These are phyloP conservation scores for Dolichomitus sp. DNA, from an alignment of 2,888 invertebrate species.

Conservation along the genomic window DNA sequence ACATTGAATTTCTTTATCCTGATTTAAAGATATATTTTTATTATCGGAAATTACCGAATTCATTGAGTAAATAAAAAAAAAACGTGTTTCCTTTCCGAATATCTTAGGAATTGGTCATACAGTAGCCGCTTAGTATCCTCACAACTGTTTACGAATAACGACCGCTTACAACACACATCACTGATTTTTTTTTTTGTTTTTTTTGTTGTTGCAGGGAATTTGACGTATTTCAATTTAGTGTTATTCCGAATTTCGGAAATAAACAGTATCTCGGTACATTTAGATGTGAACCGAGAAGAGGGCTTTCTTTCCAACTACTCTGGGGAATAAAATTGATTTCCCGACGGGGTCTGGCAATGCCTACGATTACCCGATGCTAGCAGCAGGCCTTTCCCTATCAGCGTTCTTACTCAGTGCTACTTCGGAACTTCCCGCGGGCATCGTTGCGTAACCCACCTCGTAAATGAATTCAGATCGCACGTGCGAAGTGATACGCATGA, in stretches of 20 bases:
- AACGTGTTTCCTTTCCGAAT: too few species aligned
- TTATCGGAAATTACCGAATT: too few species aligned
- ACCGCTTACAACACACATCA: too few species aligned
- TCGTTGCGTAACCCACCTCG: constrained; percentile 21
- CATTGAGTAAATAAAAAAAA: too few species aligned
- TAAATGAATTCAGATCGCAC: constrained; percentile 36
- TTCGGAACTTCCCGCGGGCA: constrained; percentile 43
- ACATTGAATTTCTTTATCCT: not conserved
- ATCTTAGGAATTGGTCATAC: too few species aligned
- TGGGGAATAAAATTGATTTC: constrained; percentile 68
- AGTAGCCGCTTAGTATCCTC: too few species aligned
- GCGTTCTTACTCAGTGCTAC: constrained; percentile 15
- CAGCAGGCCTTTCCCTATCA: constrained; percentile 6
- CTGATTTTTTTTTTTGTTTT: not conserved
- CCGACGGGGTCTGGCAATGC: constrained; percentile 55
- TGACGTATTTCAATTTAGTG: constrained; percentile 1
- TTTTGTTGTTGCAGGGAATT: not conserved
- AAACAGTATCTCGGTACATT: not conserved
- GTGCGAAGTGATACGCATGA: constrained; percentile 1
- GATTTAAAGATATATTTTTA: too few species aligned
- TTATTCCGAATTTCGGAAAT: not conserved
- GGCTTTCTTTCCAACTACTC: constrained; percentile 41
- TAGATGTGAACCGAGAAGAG: constrained; percentile 3
- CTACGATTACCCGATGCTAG: constrained; percentile 39
- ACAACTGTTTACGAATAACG: too few species aligned